A percentile compares a stretch with the other conserved stretches of the same genome.
These are phyloP conservation scores for Irena cyanogastra DNA, from an alignment of 2,113 vertebrate species.

Conservation along the genomic window DNA sequence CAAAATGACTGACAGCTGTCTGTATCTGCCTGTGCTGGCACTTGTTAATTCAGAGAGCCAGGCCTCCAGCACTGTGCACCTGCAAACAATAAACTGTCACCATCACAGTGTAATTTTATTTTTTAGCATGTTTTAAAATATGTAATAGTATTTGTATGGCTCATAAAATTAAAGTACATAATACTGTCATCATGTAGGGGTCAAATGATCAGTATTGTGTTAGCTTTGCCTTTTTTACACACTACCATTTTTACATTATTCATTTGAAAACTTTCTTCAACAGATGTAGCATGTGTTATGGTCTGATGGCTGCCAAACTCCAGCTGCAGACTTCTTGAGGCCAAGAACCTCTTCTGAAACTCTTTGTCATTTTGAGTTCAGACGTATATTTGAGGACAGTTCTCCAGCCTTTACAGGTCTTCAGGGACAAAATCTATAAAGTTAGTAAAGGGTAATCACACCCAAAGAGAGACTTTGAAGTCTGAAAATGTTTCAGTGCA, in stretches of 20 bases:
- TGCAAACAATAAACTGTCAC: constrained; percentile 55
- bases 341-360: constrained; percentile 30
- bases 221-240: constrained; percentile 22
- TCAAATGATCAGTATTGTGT: constrained; percentile 28
- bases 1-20: not conserved
- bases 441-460: not conserved
- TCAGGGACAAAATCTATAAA: not conserved
- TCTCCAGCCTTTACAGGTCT: not conserved
- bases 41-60: not conserved
- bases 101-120: constrained; percentile 7
- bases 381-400: not conserved
- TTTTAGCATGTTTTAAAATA: constrained; percentile 43
- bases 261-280: not conserved
- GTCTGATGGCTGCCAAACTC: constrained; percentile 45
- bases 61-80: not conserved
- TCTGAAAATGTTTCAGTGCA: not conserved
- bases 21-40: not conserved
- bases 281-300: constrained; percentile 38
- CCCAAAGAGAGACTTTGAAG: not conserved
- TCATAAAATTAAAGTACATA: constrained; percentile 44
- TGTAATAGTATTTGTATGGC: constrained; percentile 39
- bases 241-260: constrained; percentile 37
- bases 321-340: constrained; percentile 35
- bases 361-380: constrained; percentile 6
- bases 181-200: constrained; percentile 46